Evolutionary conservation across 1,140 invertebrate genomes (phyloP), one percentile per base, ranked within the genome.

Genomic region (Eupristina koningsbergeri): DNA sequence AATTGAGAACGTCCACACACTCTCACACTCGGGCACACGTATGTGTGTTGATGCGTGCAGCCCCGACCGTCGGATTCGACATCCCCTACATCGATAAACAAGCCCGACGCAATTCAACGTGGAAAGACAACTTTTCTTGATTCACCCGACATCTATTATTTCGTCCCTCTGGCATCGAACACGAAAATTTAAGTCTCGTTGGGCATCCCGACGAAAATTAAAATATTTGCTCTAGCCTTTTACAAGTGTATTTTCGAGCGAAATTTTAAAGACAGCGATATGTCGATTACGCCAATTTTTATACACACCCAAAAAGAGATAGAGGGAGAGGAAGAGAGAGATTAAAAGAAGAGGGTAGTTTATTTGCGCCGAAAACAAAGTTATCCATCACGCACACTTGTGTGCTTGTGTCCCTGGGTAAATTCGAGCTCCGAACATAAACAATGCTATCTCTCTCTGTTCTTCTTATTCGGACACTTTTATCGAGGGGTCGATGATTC

Each of bases 401-500:
- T 71, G 36, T 41, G 8, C 8, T 0, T 13, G 31, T 19, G 5
- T 39, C 34, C 5, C 13, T 19, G 9, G 34, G 26, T 13, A 26
- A 58, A 58, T 9, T 26, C 53, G 53, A 58, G 53, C 7, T 58
- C 53, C 15, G 13, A 67, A 67, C 31, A 15, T 39, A 39, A 67
- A 67, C 64, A 39, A 36, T 36, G 31, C 31, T 29, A 26, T 79
- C 77, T 64, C 58, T 75, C 71, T 80, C 81, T 50, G 61, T 83
- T 74, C 67, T 61, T 78, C 63, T 83, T 69, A 34, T 80, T 80
- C 41, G 64, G 71, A 36, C 34, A 71, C 69, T 31, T 75, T 73
- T 61, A 29, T 64, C 73, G 80, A 81, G 80, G 80, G 80, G 84
- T 58, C 82, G 67, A 77, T 61, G 85, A 73, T 69, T 83, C 58